These are phyloP conservation scores for Tineola bisselliella DNA, from an alignment of 2,888 invertebrate genomes.

Conservation along the genomic window DNA sequence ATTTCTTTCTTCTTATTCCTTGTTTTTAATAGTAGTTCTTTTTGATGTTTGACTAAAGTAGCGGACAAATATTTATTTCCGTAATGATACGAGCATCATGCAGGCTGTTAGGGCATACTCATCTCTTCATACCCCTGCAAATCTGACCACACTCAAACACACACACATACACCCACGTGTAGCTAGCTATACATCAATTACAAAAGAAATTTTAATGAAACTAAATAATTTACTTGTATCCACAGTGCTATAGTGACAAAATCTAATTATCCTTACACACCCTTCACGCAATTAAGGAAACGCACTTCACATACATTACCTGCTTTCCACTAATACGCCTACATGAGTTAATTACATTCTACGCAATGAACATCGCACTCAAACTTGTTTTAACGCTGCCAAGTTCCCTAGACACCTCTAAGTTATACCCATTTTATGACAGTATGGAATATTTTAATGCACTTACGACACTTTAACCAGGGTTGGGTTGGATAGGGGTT, in stretches of 20 bases:
- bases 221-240: background rate
- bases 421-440: conserved; percentile 38
- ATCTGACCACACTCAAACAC: no score
- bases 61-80: no score
- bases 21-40: no score
- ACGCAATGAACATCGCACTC: background rate
- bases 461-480: conserved; percentile 29
- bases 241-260: background rate
- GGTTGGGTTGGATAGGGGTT: conserved; percentile 5
- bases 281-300: background rate
- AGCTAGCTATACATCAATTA: background rate
- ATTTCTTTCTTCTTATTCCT: no score
- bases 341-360: background rate
- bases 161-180: background rate
- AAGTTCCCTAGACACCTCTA: conserved; percentile 4
- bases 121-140: no score
- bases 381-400: background rate
- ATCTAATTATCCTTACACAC: background rate
- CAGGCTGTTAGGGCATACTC: no score
- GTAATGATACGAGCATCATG: no score
- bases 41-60: no score
- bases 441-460: conserved; percentile 58
- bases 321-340: background rate
- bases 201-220: background rate
- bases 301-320: background rate